Percentiles rank a stretch among this genome's conserved stretches.
Conservation (phyloP, 2,113 vertebrate genomes). For the Aegypius monachus region DNA sequence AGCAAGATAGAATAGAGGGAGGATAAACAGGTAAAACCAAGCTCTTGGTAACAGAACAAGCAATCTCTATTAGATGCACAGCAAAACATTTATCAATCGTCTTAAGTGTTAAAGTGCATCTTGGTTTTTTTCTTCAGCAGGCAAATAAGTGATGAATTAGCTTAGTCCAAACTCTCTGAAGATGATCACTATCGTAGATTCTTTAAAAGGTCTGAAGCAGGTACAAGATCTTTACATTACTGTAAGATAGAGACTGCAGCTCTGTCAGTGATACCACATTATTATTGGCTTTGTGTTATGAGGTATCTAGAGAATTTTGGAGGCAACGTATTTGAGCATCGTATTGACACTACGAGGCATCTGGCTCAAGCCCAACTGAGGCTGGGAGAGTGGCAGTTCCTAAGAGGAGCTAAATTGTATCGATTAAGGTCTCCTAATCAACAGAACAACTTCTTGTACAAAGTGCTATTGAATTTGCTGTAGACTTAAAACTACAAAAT, state of each 20-base stretch:
- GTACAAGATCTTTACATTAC: not conserved
- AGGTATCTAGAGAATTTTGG: not conserved
- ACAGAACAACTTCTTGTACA: not conserved
- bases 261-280: not conserved
- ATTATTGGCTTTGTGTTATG: not conserved
- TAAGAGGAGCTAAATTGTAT: slow-evolving; percentile 24
- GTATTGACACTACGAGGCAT: not conserved
- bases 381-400: not conserved
- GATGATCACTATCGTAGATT: not conserved
- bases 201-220: slow-evolving; percentile 36
- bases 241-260: not conserved
- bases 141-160: slow-evolving; percentile 59
- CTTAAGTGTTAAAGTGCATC: slow-evolving; percentile 35
- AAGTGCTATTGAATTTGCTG: slow-evolving; percentile 12
- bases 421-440: slow-evolving; percentile 22
- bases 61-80: not conserved
- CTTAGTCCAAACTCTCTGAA: slow-evolving; percentile 23
- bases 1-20: not conserved
- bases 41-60: slow-evolving; percentile 21
- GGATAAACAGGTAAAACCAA: not conserved
- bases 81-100: slow-evolving; percentile 42
- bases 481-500: not conserved
- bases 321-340: not conserved
- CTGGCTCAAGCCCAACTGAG: not conserved
- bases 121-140: slow-evolving; percentile 14